A percentile compares a stretch with the other conserved stretches of the same genome.
phyloP scores from a whole-genome alignment of 2,113 vertebrate species.

The Nannospalax galili region DNA sequence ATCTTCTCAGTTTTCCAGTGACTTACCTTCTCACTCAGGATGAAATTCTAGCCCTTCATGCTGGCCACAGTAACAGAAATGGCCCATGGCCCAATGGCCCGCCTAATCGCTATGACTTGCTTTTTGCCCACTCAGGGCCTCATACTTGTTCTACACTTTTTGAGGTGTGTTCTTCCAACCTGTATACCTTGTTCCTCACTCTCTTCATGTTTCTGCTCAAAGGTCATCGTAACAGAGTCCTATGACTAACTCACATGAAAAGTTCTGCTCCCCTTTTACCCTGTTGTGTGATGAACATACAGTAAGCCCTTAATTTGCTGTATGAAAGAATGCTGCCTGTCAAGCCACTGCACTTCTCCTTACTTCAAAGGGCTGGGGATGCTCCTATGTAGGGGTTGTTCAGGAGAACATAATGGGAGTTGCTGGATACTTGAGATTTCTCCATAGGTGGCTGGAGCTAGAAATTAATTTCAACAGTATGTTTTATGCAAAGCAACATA shows the following conservation, averaged over 20 bases:
- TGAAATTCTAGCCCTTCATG: background rate
- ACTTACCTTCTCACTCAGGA: background rate
- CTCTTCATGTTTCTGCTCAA: background rate
- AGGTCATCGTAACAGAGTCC: background rate
- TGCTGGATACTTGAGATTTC: background rate
- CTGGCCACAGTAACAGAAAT: background rate
- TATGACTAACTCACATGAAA: background rate
- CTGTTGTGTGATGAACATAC: background rate
- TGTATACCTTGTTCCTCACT: background rate
- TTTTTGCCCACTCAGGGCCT: background rate
- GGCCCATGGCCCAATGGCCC: background rate
- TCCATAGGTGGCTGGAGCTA: no score
- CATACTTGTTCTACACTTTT: background rate
- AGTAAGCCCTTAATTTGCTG: background rate
- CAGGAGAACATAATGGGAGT: background rate
- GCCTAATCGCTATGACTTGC: no score
- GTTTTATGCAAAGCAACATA: background rate
- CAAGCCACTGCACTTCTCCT: background rate
- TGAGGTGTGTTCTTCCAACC: background rate
- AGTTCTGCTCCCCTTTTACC: background rate
- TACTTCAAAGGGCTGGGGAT: background rate
- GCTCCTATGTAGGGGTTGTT: background rate
- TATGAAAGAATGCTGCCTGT: background rate
- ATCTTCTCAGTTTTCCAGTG: background rate
- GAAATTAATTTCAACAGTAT: background rate